Base-by-base conservation (phyloP, 2,113 vertebrate genomes). In the Dicerorhinus sumatrensis region DNA sequence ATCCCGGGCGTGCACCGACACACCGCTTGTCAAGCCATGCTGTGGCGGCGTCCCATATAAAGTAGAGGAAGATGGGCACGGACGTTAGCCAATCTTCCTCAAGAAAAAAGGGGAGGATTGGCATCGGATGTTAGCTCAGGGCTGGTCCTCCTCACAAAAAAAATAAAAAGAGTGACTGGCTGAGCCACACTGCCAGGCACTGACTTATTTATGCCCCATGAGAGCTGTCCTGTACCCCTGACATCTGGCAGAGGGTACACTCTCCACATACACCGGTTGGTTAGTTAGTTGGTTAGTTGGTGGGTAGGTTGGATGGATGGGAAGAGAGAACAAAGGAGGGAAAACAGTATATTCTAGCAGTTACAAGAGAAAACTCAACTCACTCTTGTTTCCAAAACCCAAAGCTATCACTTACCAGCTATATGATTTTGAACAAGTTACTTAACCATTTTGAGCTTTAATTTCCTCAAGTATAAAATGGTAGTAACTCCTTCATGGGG, bases 131-230 rank as follows among this genome's bases (percentile, higher is more conserved):
- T 42, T 42, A 42, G 42, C 42, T 42, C 42, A 42, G 42, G 42
- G 42, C 42, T 42, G 42, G 42, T 5, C 42, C 42, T 42, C 42
- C 42, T 42, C 42, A 42, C 42, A 42, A 4, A 42, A 4, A 42
- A 4, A 42, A 39, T 3, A 42, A 42, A 31, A 39, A 92, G 79
- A 65, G 29, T 48, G 39, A 56, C 60, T n/a, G 29, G 33, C 54
- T 18, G 25, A 58, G 69, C 0, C 20, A 7, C 4, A 29, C 31
- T 62, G n/a, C 48, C 48, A 46, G 16, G 1, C 11, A 3, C 0
- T 18, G 9, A 51, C 21, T 82, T 33, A n/a, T 1, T 42, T 18
- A 25, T 3, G 5, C 33, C 31, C 23, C 11, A 4, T 0, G 2
- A 63, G 70, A 7, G 6, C 23, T 13, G 20, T 2, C 51, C 77